Evolutionary conservation across 2,888 invertebrate species (phyloP).

Genomic region (Drosophila prolongata): DNA sequence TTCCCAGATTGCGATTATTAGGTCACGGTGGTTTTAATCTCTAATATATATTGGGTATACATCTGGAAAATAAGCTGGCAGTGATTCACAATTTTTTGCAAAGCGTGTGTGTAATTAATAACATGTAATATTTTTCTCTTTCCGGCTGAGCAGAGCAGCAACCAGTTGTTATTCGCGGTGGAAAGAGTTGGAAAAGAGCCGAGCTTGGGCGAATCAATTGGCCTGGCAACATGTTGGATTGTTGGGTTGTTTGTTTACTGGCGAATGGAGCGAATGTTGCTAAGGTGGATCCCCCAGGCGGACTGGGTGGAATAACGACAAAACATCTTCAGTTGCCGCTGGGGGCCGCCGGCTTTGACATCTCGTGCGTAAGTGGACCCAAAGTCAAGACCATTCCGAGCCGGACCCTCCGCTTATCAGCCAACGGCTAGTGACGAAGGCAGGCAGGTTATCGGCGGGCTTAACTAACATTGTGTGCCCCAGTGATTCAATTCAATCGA

Average conservation of each 20-base stretch:
- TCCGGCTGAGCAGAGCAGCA: conserved; percentile 28
- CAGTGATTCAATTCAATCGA: conserved; percentile 63
- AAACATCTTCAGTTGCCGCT: conserved; percentile 42
- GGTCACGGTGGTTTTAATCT: conserved; percentile 2
- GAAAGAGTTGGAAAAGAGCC: conserved; percentile 3
- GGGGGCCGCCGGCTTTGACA: conserved; percentile 23
- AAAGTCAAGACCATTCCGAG: conserved; percentile 56
- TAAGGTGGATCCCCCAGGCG: conserved; percentile 23
- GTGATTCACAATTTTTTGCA: conserved; percentile 6
- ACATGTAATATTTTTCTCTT: conserved; percentile 8
- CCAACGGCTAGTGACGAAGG: conserved; percentile 42
- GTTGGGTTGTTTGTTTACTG: conserved; percentile 34
- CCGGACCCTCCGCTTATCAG: conserved; percentile 42
- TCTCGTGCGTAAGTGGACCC: conserved; percentile 62
- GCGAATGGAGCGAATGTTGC: conserved; percentile 34
- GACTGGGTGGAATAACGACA: conserved; percentile 10
- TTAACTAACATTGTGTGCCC: conserved; percentile 58
- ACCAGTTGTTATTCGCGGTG: conserved; percentile 14
- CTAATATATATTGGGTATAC: not conserved
- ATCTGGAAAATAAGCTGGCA: not conserved
- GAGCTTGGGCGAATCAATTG: conserved; percentile 42
- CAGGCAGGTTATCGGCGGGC: conserved; percentile 60
- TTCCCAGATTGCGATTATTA: not conserved
- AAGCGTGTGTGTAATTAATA: conserved; percentile 29
- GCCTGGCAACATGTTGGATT: conserved; percentile 63